Percentiles rank a stretch among this genome's conserved stretches.
phyloP scores from a whole-genome alignment of 2,113 vertebrate genomes.

The Fulica atra region DNA sequence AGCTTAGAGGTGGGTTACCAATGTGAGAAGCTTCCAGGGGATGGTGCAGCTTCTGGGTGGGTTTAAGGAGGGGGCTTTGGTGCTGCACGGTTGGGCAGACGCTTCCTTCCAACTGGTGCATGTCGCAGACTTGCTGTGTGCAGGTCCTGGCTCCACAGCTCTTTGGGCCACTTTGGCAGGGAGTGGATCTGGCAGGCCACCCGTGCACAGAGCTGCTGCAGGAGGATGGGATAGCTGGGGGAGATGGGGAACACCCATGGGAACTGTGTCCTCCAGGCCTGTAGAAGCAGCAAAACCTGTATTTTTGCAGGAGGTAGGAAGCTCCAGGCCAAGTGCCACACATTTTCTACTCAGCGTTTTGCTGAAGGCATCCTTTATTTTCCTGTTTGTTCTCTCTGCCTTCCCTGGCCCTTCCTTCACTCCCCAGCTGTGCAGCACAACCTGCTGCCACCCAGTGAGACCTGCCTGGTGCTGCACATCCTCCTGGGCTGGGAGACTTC shows the following conservation, averaged over 20 bases:
- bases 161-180: neutral
- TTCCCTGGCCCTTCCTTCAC: neutral
- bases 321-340: accelerated
- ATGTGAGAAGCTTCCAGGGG: neutral
- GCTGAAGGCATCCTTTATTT: neutral
- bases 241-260: neutral
- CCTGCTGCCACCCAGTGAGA: neutral
- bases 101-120: accelerated
- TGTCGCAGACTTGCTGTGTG: neutral
- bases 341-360: neutral
- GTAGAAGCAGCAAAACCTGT: neutral
- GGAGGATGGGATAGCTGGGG: neutral
- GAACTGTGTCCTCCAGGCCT: accelerated
- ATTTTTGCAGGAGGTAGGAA: neutral
- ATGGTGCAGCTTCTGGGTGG: neutral
- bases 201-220: accelerated
- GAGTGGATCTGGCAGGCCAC: accelerated
- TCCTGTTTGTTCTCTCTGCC: neutral
- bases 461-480: neutral
- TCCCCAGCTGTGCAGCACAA: neutral
- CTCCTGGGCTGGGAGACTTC: neutral
- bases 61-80: neutral
- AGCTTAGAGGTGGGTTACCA: neutral
- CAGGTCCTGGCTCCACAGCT: accelerated
- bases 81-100: accelerated